These are phyloP conservation scores for Colostygia pectinataria DNA, from an alignment of 2,888 invertebrate species.

Conservation along the genomic window DNA sequence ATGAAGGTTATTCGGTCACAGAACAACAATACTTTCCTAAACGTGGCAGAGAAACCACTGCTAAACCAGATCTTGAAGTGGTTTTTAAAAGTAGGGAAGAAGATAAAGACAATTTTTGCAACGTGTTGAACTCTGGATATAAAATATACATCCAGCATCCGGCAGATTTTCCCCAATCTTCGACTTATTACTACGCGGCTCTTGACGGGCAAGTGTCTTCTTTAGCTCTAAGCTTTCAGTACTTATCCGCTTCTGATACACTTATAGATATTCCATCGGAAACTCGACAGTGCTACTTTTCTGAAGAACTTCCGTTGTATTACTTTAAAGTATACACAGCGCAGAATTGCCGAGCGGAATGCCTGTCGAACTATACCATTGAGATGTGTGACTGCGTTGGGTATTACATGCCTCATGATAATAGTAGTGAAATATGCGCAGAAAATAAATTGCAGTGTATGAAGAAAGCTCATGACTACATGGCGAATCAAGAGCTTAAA, in stretches of 20 bases:
- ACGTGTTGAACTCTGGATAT: constrained; percentile 27
- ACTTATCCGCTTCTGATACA: constrained; percentile 42
- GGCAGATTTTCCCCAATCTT: constrained; percentile 49
- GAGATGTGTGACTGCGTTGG: constrained; percentile 45
- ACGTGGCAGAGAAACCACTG: constrained; percentile 47
- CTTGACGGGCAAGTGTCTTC: constrained; percentile 43
- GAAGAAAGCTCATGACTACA: neutral
- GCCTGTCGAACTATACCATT: constrained; percentile 48
- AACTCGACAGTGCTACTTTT: constrained; percentile 53
- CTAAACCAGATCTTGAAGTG: constrained; percentile 41
- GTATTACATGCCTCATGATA: constrained; percentile 51
- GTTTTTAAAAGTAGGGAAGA: constrained; percentile 23
- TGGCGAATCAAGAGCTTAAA: constrained; percentile 1
- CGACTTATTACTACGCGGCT: constrained; percentile 32
- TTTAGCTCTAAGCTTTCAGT: constrained; percentile 47
- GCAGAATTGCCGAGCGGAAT: constrained; percentile 53
- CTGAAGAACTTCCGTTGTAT: constrained; percentile 25
- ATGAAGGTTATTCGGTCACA: constrained; percentile 38
- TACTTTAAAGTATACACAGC: constrained; percentile 55
- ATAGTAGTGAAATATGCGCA: constrained; percentile 9
- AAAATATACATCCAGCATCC: constrained; percentile 59
- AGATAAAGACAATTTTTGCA: constrained; percentile 35
- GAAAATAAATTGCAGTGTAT: neutral
- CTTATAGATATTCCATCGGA: constrained; percentile 40
- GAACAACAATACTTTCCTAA: constrained; percentile 38